Evolutionary conservation across 2,888 invertebrate genomes (phyloP), one percentile per base, ranked within the genome.

Genomic region (Melipona bicolor): DNA sequence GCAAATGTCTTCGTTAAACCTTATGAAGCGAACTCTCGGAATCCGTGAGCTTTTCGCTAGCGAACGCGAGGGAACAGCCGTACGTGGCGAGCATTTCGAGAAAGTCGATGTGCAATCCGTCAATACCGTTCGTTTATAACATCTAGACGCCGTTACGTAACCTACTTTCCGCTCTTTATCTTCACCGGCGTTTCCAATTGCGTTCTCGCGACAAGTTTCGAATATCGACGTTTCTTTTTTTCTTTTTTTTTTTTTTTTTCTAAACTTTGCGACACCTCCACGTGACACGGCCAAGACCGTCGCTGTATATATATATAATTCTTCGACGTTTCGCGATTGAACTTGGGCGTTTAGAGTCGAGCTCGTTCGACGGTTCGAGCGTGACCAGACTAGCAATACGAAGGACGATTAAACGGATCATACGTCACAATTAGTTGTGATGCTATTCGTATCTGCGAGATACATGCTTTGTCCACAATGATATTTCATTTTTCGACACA

Each of bases 1-100:
- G 72, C 81, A 83, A 91, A 90, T 89, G 85, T 89, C 87, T 83
- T 87, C 79, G 82, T 85, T 70, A 84, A 83, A 91, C 87, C 87
- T 85, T 88, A 83, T 75, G 81, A 77, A 78, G 76, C 77, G 82
- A 82, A 84, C 83, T 50, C 68, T 56, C 67, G 4, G 62, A 76
- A 83, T 68, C 62, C 67, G 68, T 68, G 67, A 72, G 76, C 68
- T 68, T 68, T 62, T 43, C 71, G 54, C 4, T 50, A 43, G 17
- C 36, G 56, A 27, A 19, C 15, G 49, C 17, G 52, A 27, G n/a
- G 52, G 50, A 49, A 56, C 49, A 56, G 56, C 27, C 4, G 56
- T 50, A 68, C 76, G 67, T 62, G 71, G 72, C 54, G 61, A 36
- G 67, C 56, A 56, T 65, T 27, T 74, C 11, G 43, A 74, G 43